Evolutionary conservation across 2,888 invertebrate genomes (phyloP).

Genomic region (Camptogramma bilineatum): DNA sequence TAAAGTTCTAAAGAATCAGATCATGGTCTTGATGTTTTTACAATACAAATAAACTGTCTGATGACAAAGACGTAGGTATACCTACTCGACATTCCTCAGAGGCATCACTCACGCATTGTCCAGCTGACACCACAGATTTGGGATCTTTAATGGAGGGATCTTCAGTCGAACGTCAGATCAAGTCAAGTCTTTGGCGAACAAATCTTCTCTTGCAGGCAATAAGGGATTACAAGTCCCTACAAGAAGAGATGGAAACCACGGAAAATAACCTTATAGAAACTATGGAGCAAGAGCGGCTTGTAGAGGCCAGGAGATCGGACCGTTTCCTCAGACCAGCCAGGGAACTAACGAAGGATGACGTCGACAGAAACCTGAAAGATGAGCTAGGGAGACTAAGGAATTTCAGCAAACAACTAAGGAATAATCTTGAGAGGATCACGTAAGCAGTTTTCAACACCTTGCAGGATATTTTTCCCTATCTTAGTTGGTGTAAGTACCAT

Average conservation of each 20-base stretch:
- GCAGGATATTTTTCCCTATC: neutral
- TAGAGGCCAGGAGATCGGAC: slow-evolving; percentile 90
- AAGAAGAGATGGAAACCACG: slow-evolving; percentile 88
- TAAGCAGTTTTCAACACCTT: slow-evolving; percentile 54
- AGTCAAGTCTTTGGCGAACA: no score
- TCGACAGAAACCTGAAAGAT: slow-evolving; percentile 86
- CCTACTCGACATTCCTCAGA: no score
- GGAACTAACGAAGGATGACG: slow-evolving; percentile 88
- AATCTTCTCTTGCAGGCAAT: slow-evolving; percentile 73
- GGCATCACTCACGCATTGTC: no score
- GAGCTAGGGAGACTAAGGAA: slow-evolving; percentile 86
- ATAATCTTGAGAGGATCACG: slow-evolving; percentile 87
- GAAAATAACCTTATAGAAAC: slow-evolving; percentile 89
- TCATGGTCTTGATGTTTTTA: no score
- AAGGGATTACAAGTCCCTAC: slow-evolving; percentile 89
- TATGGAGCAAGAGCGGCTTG: slow-evolving; percentile 88
- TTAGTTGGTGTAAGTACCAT: no score
- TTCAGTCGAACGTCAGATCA: no score
- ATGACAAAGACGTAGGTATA: no score
- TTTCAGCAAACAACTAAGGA: slow-evolving; percentile 83
- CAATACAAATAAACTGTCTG: no score
- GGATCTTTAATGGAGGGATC: no score
- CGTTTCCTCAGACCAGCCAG: slow-evolving; percentile 87
- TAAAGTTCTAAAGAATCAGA: no score
- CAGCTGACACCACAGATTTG: no score